Conservation (phyloP, 2,113 vertebrate genomes). For the Ictalurus punctatus region DNA sequence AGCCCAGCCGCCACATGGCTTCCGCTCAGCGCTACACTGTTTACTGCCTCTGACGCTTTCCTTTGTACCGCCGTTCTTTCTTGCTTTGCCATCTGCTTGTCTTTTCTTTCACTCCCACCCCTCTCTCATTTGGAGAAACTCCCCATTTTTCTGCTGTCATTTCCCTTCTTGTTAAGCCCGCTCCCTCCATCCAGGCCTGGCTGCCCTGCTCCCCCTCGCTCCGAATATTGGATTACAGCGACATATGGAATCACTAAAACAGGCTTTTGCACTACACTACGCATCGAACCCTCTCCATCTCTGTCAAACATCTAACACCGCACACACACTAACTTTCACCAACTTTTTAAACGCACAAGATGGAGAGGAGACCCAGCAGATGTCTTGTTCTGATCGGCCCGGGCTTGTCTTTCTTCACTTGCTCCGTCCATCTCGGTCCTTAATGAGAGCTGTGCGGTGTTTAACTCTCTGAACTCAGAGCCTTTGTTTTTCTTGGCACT, state of each 20-base stretch:
- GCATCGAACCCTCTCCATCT: not conserved
- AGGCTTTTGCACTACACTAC: slow-evolving; percentile 21
- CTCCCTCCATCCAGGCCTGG: not conserved
- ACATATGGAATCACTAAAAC: slow-evolving; percentile 55
- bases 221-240: slow-evolving; percentile 47
- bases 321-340: slow-evolving; percentile 12
- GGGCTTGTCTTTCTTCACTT: not conserved
- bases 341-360: not conserved
- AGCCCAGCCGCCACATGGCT: slow-evolving; percentile 10
- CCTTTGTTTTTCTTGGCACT: slow-evolving; percentile 43
- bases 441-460: slow-evolving; percentile 1
- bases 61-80: not conserved
- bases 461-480: slow-evolving; percentile 13
- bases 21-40: not conserved
- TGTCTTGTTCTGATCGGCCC: not conserved
- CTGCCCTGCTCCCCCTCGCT: not conserved
- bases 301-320: not conserved
- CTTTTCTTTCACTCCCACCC: slow-evolving; percentile 18
- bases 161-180: slow-evolving; percentile 6
- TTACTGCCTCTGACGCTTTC: not conserved
- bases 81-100: slow-evolving; percentile 30
- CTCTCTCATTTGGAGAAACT: slow-evolving; percentile 5
- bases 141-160: not conserved
- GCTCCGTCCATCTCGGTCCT: not conserved
- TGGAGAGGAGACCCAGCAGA: not conserved